These are phyloP conservation scores for Rhagium mordax DNA, from an alignment of 2,888 invertebrate species.

Conservation along the genomic window DNA sequence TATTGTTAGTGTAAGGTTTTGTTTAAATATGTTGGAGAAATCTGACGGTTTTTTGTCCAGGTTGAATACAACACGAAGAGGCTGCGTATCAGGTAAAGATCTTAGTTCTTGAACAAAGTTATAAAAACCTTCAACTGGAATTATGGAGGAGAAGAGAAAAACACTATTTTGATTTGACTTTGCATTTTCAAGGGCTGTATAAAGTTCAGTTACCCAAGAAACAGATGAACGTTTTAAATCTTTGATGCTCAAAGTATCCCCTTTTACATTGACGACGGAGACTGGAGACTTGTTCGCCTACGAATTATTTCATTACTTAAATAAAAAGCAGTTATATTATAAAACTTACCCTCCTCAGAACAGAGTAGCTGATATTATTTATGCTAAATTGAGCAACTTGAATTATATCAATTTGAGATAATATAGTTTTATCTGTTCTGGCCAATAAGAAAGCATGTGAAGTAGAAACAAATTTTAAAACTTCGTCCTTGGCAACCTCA, in stretches of 20 bases:
- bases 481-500: slow-evolving; percentile 58
- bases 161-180: slow-evolving; percentile 53
- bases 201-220: slow-evolving; percentile 62
- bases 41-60: slow-evolving; percentile 76
- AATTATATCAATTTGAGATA: slow-evolving; percentile 53
- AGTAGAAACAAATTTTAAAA: slow-evolving; percentile 59
- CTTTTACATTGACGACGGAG: slow-evolving; percentile 58
- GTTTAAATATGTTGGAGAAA: slow-evolving; percentile 77
- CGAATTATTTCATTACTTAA: neutral
- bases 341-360: slow-evolving; percentile 61
- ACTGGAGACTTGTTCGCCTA: slow-evolving; percentile 51
- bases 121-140: slow-evolving; percentile 64
- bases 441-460: slow-evolving; percentile 62
- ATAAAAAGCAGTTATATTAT: neutral
- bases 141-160: slow-evolving; percentile 59
- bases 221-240: slow-evolving; percentile 60
- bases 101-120: slow-evolving; percentile 62
- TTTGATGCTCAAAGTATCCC: slow-evolving; percentile 62
- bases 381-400: slow-evolving; percentile 60
- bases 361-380: slow-evolving; percentile 58
- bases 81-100: slow-evolving; percentile 53
- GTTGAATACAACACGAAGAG: slow-evolving; percentile 72
- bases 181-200: slow-evolving; percentile 49
- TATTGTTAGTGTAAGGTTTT: slow-evolving; percentile 87
- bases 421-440: slow-evolving; percentile 54